These are phyloP conservation scores for Psylliodes chrysocephalus DNA, from an alignment of 2,888 invertebrate species.

Conservation along the genomic window DNA sequence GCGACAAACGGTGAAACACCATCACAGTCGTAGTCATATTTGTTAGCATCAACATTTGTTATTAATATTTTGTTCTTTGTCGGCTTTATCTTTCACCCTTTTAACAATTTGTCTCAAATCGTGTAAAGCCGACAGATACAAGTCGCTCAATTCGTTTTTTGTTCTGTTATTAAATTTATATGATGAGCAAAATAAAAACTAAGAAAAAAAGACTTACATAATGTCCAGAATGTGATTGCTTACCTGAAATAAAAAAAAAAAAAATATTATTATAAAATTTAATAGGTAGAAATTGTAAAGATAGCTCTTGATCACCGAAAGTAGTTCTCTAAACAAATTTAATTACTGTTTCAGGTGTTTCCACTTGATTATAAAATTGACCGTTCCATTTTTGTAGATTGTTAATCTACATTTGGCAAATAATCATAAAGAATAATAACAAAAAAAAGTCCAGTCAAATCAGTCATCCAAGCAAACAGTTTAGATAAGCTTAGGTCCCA, in stretches of 20 bases:
- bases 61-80: slow-evolving; percentile 12
- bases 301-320: too few species aligned
- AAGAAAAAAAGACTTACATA: too few species aligned
- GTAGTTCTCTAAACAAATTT: too few species aligned
- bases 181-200: too few species aligned
- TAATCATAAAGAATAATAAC: not conserved
- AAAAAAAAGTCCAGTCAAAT: not conserved
- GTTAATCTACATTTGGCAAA: too few species aligned
- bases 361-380: too few species aligned
- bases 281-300: too few species aligned
- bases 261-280: too few species aligned
- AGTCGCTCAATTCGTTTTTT: not conserved
- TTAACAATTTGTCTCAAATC: slow-evolving; percentile 18
- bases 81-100: not conserved
- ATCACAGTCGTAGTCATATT: slow-evolving; percentile 6
- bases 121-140: not conserved
- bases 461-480: slow-evolving; percentile 12
- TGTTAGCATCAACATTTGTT: slow-evolving; percentile 21
- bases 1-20: slow-evolving; percentile 2
- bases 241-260: too few species aligned
- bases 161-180: not conserved
- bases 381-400: too few species aligned
- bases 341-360: too few species aligned
- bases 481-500: slow-evolving; percentile 2
- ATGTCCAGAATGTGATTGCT: too few species aligned